Percentiles rank a stretch among this genome's conserved stretches.
Evolutionary conservation across 2,888 invertebrate species (phyloP).

Genomic region (Diarsia rubi): DNA sequence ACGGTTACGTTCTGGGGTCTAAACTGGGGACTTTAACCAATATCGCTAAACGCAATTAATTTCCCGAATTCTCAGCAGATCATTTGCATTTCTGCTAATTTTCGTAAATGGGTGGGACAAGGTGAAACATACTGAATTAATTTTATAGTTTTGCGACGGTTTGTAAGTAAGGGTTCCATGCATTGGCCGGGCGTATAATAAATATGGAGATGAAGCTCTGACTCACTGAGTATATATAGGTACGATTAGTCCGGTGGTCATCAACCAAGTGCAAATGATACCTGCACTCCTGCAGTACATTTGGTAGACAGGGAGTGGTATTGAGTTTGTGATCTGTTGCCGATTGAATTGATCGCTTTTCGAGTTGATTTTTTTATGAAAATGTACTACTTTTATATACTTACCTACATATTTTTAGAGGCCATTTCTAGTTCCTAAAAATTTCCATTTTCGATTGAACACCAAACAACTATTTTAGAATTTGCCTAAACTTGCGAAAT

Average conservation of each 20-base stretch:
- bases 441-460: not conserved
- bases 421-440: not conserved
- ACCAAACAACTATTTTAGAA: not conserved
- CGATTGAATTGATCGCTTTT: not conserved
- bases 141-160: too few species aligned
- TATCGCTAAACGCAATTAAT: too few species aligned
- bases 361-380: not conserved
- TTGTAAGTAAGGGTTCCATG: not conserved
- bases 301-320: not conserved
- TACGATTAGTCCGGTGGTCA: not conserved
- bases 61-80: too few species aligned
- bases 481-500: not conserved
- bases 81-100: too few species aligned
- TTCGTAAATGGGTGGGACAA: too few species aligned
- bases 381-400: not conserved
- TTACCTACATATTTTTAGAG: not conserved
- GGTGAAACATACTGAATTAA: too few species aligned
- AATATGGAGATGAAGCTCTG: not conserved
- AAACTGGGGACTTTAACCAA: too few species aligned
- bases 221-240: too few species aligned
- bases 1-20: too few species aligned
- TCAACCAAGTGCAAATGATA: not conserved
- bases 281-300: not conserved
- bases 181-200: not conserved
- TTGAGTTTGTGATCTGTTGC: not conserved